A percentile compares a stretch with the other conserved stretches of the same genome.
These are phyloP conservation scores for Stomatorhinus ivindoensis DNA, from an alignment of 2,113 vertebrate genomes.

Conservation along the genomic window DNA sequence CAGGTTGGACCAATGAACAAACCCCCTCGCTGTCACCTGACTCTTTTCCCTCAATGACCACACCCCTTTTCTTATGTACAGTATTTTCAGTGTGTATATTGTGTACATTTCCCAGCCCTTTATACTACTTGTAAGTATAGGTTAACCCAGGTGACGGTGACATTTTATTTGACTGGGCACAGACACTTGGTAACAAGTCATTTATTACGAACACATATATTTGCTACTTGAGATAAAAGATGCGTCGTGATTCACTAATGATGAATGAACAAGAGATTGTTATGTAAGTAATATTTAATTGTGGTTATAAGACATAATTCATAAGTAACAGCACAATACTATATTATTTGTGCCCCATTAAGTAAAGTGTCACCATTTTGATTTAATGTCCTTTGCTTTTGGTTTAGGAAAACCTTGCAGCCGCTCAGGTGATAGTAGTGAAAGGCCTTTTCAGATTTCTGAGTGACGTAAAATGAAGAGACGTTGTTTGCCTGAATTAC, in stretches of 20 bases:
- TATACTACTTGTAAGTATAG: background rate
- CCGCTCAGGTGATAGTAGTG: background rate
- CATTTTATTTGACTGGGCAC: background rate
- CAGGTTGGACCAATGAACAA: background rate
- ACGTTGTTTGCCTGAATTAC: conserved; percentile 39
- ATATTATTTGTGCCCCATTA: no score
- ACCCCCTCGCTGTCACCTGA: background rate
- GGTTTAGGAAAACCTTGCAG: background rate
- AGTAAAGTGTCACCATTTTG: background rate
- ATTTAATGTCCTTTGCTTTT: background rate
- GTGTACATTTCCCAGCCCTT: background rate
- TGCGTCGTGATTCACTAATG: background rate
- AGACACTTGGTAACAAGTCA: background rate
- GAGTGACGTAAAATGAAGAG: background rate
- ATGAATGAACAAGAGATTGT: background rate
- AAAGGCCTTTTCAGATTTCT: background rate
- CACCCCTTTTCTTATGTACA: background rate
- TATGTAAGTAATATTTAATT: background rate
- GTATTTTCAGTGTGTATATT: background rate
- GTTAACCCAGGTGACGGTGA: background rate
- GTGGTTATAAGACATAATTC: no score
- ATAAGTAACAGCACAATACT: no score
- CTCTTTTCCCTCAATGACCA: background rate
- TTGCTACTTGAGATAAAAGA: background rate
- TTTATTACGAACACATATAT: background rate